These are phyloP conservation scores for Heliothis virescens DNA, from an alignment of 1,140 invertebrate genomes.

Conservation along the genomic window DNA sequence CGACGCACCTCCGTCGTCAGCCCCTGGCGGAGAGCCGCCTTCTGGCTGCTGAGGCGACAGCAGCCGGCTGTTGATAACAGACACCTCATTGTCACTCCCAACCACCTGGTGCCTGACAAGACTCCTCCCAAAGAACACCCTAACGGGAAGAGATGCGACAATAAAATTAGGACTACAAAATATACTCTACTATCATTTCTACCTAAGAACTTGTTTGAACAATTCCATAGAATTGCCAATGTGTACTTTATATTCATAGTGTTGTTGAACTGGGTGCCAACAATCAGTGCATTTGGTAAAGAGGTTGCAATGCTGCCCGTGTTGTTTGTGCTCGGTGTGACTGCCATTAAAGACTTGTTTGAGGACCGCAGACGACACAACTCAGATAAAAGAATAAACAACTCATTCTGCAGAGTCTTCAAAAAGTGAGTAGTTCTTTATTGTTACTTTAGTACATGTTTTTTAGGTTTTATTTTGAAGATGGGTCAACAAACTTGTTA, in stretches of 20 bases:
- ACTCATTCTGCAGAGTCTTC: conserved; percentile 96
- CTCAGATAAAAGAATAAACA: conserved; percentile 97
- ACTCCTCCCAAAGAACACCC: conserved; percentile 93
- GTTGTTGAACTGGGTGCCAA: conserved; percentile 97
- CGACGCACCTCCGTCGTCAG: conserved; percentile 90
- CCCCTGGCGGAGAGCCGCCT: conserved; percentile 89
- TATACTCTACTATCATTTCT: conserved; percentile 98
- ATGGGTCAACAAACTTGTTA: no score
- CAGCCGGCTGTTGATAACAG: conserved; percentile 89
- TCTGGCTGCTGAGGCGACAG: conserved; percentile 87
- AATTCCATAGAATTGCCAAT: conserved; percentile 99
- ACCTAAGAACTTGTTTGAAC: conserved; percentile 98
- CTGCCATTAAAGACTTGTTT: conserved; percentile 98
- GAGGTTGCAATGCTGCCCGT: conserved; percentile 98
- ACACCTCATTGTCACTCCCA: conserved; percentile 92
- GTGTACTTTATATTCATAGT: conserved; percentile 99
- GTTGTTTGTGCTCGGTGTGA: conserved; percentile 97
- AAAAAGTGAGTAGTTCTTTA: conserved; percentile 90
- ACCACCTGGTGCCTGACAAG: conserved; percentile 93
- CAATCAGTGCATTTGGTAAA: conserved; percentile 98
- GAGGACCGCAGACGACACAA: conserved; percentile 96
- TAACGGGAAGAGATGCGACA: conserved; percentile 92
- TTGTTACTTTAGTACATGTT: background rate
- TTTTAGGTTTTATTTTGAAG: background rate
- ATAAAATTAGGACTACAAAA: conserved; percentile 97